Evolutionary conservation across 2,797 vertebrate species (phyloP).

Genomic region (Sebastes hopkinsi): DNA sequence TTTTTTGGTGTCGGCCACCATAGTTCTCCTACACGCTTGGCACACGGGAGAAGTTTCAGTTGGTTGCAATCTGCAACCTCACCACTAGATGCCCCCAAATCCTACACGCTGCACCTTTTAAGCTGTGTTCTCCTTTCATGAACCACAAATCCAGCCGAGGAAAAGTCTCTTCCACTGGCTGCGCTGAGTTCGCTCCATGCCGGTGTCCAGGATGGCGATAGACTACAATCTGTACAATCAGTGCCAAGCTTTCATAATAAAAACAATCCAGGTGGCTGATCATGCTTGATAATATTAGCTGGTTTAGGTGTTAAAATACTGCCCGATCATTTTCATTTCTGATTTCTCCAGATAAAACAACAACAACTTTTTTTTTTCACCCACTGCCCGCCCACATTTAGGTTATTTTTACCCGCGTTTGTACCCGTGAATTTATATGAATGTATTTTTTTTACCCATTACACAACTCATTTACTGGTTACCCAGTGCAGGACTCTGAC

Average conservation of each 20-base stretch:
- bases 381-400: background rate
- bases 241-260: background rate
- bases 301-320: background rate
- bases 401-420: background rate
- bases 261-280: background rate
- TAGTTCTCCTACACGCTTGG: too few species aligned
- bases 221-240: rapidly evolving
- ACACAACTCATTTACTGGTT: background rate
- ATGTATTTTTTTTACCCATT: background rate
- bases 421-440: background rate
- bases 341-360: background rate
- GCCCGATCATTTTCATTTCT: background rate
- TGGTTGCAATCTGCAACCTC: too few species aligned
- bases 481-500: background rate
- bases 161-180: background rate
- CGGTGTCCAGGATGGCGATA: background rate
- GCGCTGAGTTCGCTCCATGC: too few species aligned
- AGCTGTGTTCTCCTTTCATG: background rate
- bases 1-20: too few species aligned
- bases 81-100: too few species aligned
- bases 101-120: background rate
- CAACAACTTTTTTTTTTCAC: background rate
- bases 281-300: background rate
- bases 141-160: background rate
- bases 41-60: too few species aligned